A percentile compares a stretch with the other conserved stretches of the same genome.
phyloP scores from a whole-genome alignment of 2,113 vertebrate species.

The Chaetodon auriga region DNA sequence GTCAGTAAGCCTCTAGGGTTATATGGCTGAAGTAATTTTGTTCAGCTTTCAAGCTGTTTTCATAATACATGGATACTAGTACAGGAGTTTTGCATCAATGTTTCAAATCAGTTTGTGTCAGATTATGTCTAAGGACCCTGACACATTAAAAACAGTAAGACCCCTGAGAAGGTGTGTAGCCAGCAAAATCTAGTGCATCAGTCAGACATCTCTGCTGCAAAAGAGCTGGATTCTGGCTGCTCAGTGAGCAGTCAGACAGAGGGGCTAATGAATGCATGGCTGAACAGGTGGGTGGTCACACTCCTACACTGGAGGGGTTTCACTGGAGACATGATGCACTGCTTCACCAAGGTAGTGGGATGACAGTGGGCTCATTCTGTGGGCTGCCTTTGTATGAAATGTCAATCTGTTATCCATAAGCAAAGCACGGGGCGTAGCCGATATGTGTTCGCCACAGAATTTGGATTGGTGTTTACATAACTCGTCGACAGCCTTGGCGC shows the following conservation, averaged over 20 bases:
- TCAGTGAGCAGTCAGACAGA: slow-evolving; percentile 77
- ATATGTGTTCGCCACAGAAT: slow-evolving; percentile 42
- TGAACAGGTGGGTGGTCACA: slow-evolving; percentile 84
- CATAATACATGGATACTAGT: background rate
- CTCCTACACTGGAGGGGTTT: slow-evolving; percentile 82
- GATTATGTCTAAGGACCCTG: slow-evolving; percentile 3
- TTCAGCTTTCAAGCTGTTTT: background rate
- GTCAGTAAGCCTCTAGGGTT: background rate
- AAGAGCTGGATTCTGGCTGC: slow-evolving; percentile 56
- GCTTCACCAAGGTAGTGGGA: slow-evolving; percentile 70
- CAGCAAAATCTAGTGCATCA: slow-evolving; percentile 36
- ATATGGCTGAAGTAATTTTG: background rate
- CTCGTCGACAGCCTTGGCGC: slow-evolving; percentile 52
- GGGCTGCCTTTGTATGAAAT: slow-evolving; percentile 67
- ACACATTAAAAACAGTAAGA: slow-evolving; percentile 29
- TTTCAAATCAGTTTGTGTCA: slow-evolving; percentile 31
- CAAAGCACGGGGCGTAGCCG: slow-evolving; percentile 45
- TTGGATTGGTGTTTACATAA: slow-evolving; percentile 74
- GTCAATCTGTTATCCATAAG: slow-evolving; percentile 64
- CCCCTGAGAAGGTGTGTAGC: slow-evolving; percentile 23
- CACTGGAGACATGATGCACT: slow-evolving; percentile 77
- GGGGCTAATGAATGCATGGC: slow-evolving; percentile 75
- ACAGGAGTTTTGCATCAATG: slow-evolving; percentile 21
- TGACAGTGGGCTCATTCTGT: slow-evolving; percentile 65
- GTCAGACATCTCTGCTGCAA: slow-evolving; percentile 30